phyloP scores from a whole-genome alignment of 2,888 invertebrate genomes.

The Ceramica pisi region DNA sequence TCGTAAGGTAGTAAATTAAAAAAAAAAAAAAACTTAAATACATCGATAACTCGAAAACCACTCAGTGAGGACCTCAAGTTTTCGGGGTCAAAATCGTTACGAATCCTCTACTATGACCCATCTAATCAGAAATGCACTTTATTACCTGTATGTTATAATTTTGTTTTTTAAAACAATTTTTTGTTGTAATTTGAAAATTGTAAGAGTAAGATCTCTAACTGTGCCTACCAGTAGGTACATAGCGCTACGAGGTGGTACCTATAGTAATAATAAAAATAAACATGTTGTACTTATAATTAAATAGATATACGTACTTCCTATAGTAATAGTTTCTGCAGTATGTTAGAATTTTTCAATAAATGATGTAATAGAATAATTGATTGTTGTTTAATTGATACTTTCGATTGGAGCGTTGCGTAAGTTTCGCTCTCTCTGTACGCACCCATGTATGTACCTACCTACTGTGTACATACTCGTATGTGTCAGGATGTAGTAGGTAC shows the following conservation, averaged over 20 bases:
- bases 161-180: background rate
- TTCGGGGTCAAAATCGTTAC: no score
- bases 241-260: background rate
- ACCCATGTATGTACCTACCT: background rate
- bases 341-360: slow-evolving; percentile 11
- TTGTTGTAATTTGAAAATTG: background rate
- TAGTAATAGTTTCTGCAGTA: background rate
- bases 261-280: background rate
- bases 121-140: no score
- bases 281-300: no score
- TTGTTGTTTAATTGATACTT: slow-evolving; percentile 27
- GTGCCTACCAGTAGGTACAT: background rate
- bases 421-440: background rate
- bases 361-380: background rate
- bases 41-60: no score
- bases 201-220: no score
- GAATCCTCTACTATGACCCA: no score
- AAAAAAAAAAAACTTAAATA: no score
- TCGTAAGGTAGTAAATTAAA: no score
- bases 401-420: slow-evolving; percentile 26
- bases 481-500: slow-evolving; percentile 20
- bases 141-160: no score
- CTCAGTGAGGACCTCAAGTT: no score
- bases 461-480: background rate
- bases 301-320: background rate